phyloP scores from a whole-genome alignment of 2,797 vertebrate species.

The Thamnophis elegans region DNA sequence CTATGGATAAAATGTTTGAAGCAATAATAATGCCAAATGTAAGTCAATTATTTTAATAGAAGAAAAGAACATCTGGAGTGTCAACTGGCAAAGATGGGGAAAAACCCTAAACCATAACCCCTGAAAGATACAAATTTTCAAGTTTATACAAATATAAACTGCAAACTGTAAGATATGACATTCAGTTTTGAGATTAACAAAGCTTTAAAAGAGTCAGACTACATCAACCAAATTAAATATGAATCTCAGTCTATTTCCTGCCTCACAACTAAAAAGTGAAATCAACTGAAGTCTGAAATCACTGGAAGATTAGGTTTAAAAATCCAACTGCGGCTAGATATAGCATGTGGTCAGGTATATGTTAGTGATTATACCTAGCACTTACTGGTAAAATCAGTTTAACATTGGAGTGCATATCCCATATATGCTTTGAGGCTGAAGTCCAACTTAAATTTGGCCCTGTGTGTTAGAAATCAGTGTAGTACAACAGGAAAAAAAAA shows the following conservation, averaged over 20 bases:
- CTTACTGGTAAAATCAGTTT: constrained; percentile 25
- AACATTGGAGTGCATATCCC: not conserved
- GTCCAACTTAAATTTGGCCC: not conserved
- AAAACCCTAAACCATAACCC: constrained; percentile 13
- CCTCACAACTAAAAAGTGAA: not conserved
- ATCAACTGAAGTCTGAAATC: not conserved
- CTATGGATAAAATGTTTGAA: constrained; percentile 46
- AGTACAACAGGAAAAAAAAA: constrained; percentile 17
- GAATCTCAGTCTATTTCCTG: not conserved
- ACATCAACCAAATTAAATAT: not conserved
- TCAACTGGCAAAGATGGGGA: constrained; percentile 28
- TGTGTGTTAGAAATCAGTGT: constrained; percentile 19
- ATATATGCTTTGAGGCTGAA: not conserved
- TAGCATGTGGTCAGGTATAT: not conserved
- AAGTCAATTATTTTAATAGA: constrained; percentile 48
- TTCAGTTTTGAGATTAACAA: not conserved
- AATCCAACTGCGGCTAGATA: not conserved
- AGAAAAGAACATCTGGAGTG: constrained; percentile 41
- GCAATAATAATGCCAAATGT: constrained; percentile 39
- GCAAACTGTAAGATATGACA: not conserved
- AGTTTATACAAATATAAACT: not conserved
- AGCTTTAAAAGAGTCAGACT: not conserved
- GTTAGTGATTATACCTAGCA: constrained; percentile 8
- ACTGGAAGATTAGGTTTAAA: constrained; percentile 4
- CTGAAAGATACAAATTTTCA: not conserved